phyloP scores from a whole-genome alignment of 2,113 vertebrate genomes.

The Eretmodus cyanostictus region DNA sequence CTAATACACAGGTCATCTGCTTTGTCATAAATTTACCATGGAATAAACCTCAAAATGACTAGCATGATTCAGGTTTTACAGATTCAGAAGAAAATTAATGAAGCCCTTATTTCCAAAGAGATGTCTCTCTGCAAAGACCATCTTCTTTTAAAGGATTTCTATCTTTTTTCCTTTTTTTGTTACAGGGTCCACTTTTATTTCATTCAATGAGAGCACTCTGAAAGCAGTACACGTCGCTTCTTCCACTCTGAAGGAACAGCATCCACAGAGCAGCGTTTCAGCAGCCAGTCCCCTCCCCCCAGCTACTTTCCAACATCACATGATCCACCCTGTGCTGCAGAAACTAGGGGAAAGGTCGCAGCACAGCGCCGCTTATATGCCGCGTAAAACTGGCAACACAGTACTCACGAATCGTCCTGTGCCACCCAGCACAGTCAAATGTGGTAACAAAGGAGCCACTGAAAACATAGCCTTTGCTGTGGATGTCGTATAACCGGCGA shows the following conservation, averaged over 20 bases:
- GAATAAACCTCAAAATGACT: neutral
- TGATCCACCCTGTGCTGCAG: conserved; percentile 59
- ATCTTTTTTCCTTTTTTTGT: neutral
- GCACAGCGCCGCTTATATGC: conserved; percentile 30
- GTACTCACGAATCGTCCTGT: neutral
- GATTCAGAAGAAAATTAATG: neutral
- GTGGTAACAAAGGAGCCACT: neutral
- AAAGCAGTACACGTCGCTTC: conserved; percentile 22
- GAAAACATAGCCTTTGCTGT: neutral
- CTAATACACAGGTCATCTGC: neutral
- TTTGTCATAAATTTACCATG: neutral
- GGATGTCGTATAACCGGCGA: rapidly evolving
- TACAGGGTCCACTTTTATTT: neutral
- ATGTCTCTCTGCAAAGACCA: neutral
- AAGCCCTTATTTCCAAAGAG: neutral
- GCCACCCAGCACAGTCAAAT: rapidly evolving
- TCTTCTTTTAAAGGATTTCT: neutral
- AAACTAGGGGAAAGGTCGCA: conserved; percentile 78
- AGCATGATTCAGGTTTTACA: neutral
- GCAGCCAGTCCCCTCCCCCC: conserved; percentile 50
- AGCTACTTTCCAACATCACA: conserved; percentile 53
- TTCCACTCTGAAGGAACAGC: neutral
- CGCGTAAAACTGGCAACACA: neutral
- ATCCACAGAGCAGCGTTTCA: neutral
- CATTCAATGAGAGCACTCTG: neutral